Percentiles rank a stretch among this genome's conserved stretches.
Evolutionary conservation across 2,797 vertebrate genomes (phyloP).

Genomic region (Percopsis omiscomaycus): DNA sequence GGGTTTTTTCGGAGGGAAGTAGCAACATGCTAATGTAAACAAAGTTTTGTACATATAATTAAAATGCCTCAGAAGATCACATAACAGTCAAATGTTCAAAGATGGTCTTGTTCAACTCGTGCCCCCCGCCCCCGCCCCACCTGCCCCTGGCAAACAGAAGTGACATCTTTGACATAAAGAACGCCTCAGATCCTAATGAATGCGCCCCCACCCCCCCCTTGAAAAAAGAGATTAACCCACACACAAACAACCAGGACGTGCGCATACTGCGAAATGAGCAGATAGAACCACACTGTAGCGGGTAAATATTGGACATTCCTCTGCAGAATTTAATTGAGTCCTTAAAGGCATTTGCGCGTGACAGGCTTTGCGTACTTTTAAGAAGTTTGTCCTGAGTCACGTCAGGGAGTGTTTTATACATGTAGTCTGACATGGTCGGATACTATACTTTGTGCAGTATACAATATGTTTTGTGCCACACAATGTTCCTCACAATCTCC

Average conservation of each 20-base stretch:
- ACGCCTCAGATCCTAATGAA: constrained; percentile 10
- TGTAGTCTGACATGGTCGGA: neutral
- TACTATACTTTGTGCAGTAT: neutral
- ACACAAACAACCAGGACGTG: neutral
- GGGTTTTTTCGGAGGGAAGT: no score
- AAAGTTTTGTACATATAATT: no score
- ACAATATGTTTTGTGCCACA: no score
- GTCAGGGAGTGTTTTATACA: neutral
- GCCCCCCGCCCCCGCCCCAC: neutral
- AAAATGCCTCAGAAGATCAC: no score
- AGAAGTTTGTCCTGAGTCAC: constrained; percentile 14
- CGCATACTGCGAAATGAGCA: neutral
- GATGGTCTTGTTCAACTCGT: constrained; percentile 26
- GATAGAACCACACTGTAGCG: neutral
- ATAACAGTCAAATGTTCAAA: no score
- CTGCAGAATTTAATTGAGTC: constrained; percentile 9
- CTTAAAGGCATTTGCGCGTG: constrained; percentile 14
- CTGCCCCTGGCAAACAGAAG: neutral
- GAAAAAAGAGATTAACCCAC: neutral
- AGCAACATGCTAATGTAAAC: no score
- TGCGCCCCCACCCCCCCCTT: neutral
- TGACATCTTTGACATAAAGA: constrained; percentile 27
- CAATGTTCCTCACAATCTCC: no score
- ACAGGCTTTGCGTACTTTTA: constrained; percentile 21
- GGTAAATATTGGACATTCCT: constrained; percentile 30